Base-by-base conservation (phyloP, 2,797 vertebrate genomes). In the Oreochromis grahami region DNA sequence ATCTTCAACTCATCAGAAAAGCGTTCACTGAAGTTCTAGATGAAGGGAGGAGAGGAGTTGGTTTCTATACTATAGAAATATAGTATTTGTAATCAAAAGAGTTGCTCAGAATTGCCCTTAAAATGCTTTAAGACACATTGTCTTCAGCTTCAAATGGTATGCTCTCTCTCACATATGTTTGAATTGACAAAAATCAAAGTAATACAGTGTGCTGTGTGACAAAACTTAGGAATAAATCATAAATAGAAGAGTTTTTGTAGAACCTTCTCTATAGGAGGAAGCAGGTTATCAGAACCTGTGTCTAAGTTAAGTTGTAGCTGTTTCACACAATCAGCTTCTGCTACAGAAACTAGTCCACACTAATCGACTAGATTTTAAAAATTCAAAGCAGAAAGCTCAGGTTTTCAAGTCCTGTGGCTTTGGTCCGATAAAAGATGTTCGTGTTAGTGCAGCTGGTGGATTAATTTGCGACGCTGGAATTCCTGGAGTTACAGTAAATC, bases 141-240 rank as follows among this genome's bases (percentile, higher is more conserved):
- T 38, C 1, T 65, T 65, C 36, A 2, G n/a, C 34, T 68, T 68
- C 63, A 68, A 38, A 68, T 15, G 13, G 63, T 26, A 26, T 24
- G n/a, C 12, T 24, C 1, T 68, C n/a, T 68, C 11, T 15, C 21
- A 68, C 38, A 68, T 43, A 43, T 68, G 63, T 43, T 68, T 0
- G 2, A 68, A 68, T 43, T 9, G 0, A 68, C 38, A 68, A 43
- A 68, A 24, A 68, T 68, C 38, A 24, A 68, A 68, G 60, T 63
- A 68, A 24, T 4, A 43, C 5, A 0, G 2, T 68, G n/a, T 15
- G 7, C 36, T 68, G 12, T 68, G 0, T 41, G 36, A 38, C 5
- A 68, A 68, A 68, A 68, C 1, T 15, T 21, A 68, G 36, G 36
- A 43, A 68, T 24, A 43, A 68, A 24, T 43, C 13, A 68, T 15